Conservation (phyloP, 2,797 vertebrate species). For the Danio tinwini region DNA sequence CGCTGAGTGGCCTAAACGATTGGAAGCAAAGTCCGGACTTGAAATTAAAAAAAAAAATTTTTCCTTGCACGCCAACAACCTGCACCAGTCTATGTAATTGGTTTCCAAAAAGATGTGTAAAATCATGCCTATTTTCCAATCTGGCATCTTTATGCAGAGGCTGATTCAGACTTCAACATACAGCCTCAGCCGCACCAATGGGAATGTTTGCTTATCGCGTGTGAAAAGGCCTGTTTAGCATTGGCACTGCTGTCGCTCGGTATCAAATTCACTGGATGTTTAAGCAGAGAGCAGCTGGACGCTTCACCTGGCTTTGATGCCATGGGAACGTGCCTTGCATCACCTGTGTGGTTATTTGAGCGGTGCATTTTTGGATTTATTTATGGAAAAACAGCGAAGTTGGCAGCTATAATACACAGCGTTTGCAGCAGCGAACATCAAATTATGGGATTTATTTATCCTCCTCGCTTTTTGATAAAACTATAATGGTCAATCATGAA, state of each 20-base stretch:
- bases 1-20: background rate
- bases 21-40: background rate
- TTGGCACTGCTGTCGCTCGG: slow-evolving; percentile 17
- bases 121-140: slow-evolving; percentile 26
- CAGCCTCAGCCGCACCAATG: background rate
- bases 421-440: background rate
- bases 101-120: background rate
- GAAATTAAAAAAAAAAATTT: background rate
- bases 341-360: slow-evolving; percentile 1
- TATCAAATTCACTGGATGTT: slow-evolving; percentile 30
- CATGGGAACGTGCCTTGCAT: slow-evolving; percentile 26
- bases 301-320: slow-evolving; percentile 25
- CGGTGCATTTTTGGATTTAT: background rate
- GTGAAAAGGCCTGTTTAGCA: slow-evolving; percentile 28
- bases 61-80: background rate
- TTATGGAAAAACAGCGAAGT: background rate
- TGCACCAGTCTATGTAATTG: slow-evolving; percentile 9
- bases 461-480: background rate
- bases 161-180: slow-evolving; percentile 12
- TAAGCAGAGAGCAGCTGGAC: slow-evolving; percentile 30
- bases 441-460: background rate
- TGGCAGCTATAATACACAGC: no score
- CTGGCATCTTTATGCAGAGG: slow-evolving; percentile 16
- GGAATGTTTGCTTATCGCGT: slow-evolving; percentile 13
- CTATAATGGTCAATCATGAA: no score